These are phyloP conservation scores for Drosophila eohydei DNA, from an alignment of 2,888 invertebrate species.

Conservation along the genomic window DNA sequence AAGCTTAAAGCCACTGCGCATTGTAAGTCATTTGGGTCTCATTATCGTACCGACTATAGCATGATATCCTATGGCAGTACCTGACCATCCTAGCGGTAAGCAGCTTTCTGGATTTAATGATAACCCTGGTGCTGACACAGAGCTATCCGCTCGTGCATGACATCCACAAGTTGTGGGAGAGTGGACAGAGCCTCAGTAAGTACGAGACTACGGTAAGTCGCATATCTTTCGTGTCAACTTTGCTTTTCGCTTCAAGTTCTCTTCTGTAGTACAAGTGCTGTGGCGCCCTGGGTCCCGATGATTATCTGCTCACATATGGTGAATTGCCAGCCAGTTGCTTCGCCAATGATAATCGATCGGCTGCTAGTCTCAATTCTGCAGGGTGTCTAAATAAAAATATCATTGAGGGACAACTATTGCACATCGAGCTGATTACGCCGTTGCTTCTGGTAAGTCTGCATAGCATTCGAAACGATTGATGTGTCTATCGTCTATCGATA, in stretches of 20 bases:
- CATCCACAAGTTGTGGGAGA: constrained; percentile 38
- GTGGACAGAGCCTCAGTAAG: neutral
- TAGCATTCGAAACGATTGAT: neutral
- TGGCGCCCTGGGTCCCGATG: constrained; percentile 52
- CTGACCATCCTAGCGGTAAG: constrained; percentile 6
- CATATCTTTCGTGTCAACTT: neutral
- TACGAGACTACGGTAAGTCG: constrained; percentile 37
- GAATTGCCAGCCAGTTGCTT: constrained; percentile 56
- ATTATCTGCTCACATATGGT: constrained; percentile 27
- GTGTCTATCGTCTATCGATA: neutral
- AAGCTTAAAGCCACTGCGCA: neutral
- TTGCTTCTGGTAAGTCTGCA: constrained; percentile 13
- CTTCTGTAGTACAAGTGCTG: constrained; percentile 49
- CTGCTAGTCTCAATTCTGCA: neutral
- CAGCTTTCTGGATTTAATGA: constrained; percentile 43
- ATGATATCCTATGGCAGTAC: constrained; percentile 21
- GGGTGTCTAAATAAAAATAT: constrained; percentile 38
- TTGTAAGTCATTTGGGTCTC: constrained; percentile 28
- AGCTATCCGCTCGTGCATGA: constrained; percentile 11
- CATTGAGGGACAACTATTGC: fast-evolving
- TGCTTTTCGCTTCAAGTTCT: too few species aligned
- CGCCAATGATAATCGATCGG: fast-evolving
- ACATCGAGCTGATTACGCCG: constrained; percentile 2
- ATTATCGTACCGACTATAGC: neutral
- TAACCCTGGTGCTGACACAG: constrained; percentile 31